Evolutionary conservation across 1,140 invertebrate species (phyloP).

Genomic region (Ganaspis sp.): DNA sequence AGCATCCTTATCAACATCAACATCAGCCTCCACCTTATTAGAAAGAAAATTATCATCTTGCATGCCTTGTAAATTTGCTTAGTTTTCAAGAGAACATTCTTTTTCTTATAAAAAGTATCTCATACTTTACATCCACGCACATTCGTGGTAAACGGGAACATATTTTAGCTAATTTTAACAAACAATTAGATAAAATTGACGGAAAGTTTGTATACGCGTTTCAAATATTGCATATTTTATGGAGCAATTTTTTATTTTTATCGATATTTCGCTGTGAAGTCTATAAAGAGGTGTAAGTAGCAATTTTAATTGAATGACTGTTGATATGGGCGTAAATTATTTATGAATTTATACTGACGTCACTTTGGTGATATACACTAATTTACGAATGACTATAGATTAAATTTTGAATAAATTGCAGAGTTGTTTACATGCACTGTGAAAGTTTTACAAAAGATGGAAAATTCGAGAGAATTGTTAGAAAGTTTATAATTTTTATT

Average conservation of each 20-base stretch:
- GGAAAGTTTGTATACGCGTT: background rate
- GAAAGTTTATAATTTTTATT: too few relatives aligned
- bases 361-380: background rate
- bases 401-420: too few relatives aligned
- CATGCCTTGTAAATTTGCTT: background rate
- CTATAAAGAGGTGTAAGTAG: background rate
- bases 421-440: too few relatives aligned
- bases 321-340: constrained; percentile 16
- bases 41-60: background rate
- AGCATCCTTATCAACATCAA: constrained; percentile 76
- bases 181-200: constrained; percentile 7
- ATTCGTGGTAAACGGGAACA: constrained; percentile 20
- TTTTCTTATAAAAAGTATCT: background rate
- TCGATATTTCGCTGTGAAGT: constrained; percentile 1
- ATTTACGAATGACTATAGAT: background rate
- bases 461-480: too few relatives aligned
- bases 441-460: too few relatives aligned
- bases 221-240: constrained; percentile 10
- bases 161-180: constrained; percentile 30
- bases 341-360: constrained; percentile 1
- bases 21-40: constrained; percentile 78
- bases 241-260: constrained; percentile 6
- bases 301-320: constrained; percentile 25
- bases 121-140: background rate
- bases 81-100: background rate